These are phyloP conservation scores for Gila robusta DNA, from an alignment of 2,797 vertebrate genomes.

Conservation along the genomic window DNA sequence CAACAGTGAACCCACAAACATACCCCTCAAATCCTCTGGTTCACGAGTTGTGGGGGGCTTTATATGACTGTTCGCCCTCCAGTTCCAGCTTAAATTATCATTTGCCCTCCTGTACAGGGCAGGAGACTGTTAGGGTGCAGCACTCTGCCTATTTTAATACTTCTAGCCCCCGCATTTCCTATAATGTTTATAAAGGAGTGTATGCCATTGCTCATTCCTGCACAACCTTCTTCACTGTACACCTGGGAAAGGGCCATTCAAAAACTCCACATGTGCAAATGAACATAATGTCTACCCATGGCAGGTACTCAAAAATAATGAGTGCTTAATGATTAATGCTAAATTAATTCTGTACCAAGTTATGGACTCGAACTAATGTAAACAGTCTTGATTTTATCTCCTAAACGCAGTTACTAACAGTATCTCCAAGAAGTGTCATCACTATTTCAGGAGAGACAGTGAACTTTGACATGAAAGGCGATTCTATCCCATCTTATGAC, in stretches of 20 bases:
- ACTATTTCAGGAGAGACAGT: slow-evolving; percentile 74
- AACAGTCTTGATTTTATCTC: not conserved
- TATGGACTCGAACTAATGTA: not conserved
- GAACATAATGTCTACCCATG: slow-evolving; percentile 74
- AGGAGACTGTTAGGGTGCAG: slow-evolving; percentile 69
- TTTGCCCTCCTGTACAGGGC: slow-evolving; percentile 70
- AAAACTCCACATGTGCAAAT: slow-evolving; percentile 74
- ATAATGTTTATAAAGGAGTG: slow-evolving; percentile 81
- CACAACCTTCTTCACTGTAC: slow-evolving; percentile 77
- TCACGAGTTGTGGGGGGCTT: slow-evolving; percentile 75
- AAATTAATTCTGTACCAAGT: not conserved
- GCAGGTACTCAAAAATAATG: slow-evolving; percentile 72
- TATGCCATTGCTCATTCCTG: slow-evolving; percentile 81
- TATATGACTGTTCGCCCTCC: slow-evolving; percentile 74
- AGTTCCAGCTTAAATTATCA: slow-evolving; percentile 23
- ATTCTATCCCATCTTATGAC: slow-evolving; percentile 80
- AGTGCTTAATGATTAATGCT: not conserved
- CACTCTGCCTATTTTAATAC: slow-evolving; percentile 79
- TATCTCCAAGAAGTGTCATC: slow-evolving; percentile 77
- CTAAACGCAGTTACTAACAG: slow-evolving; percentile 73
- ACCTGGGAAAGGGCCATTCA: slow-evolving; percentile 73
- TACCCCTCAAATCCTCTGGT: slow-evolving; percentile 72
- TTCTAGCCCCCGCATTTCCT: slow-evolving; percentile 77
- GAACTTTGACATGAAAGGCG: slow-evolving; percentile 80
- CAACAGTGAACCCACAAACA: slow-evolving; percentile 68